These are phyloP conservation scores for Microtus pennsylvanicus DNA, from an alignment of 2,113 vertebrate genomes.

Conservation along the genomic window DNA sequence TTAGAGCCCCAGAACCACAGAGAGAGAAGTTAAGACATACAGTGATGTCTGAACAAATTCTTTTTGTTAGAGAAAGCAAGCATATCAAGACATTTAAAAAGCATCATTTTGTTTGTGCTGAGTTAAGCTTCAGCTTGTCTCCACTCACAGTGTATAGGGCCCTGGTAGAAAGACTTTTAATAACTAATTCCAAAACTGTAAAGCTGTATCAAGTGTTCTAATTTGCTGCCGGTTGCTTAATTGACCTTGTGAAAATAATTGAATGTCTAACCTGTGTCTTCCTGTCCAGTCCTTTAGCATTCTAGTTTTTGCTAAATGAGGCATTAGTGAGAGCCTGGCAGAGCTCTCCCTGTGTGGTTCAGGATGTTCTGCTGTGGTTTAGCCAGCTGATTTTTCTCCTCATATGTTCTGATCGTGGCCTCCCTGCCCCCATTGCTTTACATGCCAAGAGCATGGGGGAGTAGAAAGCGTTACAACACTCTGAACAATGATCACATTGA, in stretches of 20 bases:
- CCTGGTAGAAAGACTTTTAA: neutral
- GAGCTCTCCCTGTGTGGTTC: neutral
- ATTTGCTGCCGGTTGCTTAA: slow-evolving; percentile 1
- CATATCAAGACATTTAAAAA: neutral
- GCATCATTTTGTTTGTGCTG: neutral
- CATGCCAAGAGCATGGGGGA: neutral
- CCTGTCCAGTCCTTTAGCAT: neutral
- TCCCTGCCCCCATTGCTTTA: neutral
- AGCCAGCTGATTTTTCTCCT: neutral
- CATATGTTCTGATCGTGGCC: neutral
- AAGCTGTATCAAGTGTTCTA: neutral
- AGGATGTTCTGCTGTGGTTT: neutral
- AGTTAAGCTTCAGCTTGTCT: neutral
- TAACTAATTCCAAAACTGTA: neutral
- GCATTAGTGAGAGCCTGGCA: neutral
- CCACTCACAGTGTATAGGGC: neutral
- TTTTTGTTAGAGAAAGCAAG: neutral
- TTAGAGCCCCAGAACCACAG: neutral
- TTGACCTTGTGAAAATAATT: neutral
- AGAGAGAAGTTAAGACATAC: neutral
- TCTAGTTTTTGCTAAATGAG: neutral
- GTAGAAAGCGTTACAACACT: neutral
- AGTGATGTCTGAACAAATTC: neutral
- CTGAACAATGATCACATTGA: slow-evolving; percentile 1
- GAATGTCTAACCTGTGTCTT: neutral